Conservation (phyloP, 2,888 invertebrate genomes). For the Aproaerema taeniolella region DNA sequence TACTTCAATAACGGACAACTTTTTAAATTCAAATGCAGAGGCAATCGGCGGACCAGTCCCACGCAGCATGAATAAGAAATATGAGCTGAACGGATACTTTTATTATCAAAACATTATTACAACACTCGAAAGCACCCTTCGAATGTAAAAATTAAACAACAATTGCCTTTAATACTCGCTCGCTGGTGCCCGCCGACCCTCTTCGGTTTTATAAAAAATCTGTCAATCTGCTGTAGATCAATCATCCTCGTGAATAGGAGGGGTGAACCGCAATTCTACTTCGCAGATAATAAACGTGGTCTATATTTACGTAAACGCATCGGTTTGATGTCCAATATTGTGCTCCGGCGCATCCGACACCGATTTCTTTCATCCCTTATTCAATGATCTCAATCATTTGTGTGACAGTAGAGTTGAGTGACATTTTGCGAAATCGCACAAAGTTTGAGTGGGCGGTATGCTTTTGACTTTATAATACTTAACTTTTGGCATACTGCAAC, state of each 20-base stretch:
- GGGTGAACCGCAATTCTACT: constrained; percentile 65
- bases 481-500: too few species aligned
- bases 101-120: constrained; percentile 78
- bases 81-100: constrained; percentile 74
- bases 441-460: constrained; percentile 37
- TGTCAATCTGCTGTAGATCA: constrained; percentile 76
- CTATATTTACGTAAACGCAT: constrained; percentile 74
- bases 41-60: constrained; percentile 44
- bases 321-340: constrained; percentile 68
- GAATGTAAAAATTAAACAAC: constrained; percentile 76
- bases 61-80: constrained; percentile 76
- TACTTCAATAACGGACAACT: constrained; percentile 40
- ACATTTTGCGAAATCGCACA: constrained; percentile 43
- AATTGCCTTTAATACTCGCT: constrained; percentile 77
- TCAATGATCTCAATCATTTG: constrained; percentile 47
- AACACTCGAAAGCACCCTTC: constrained; percentile 73
- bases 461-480: constrained; percentile 8
- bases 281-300: constrained; percentile 69
- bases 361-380: constrained; percentile 41
- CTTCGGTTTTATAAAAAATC: constrained; percentile 68
- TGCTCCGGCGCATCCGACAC: constrained; percentile 54
- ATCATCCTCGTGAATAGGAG: constrained; percentile 70
- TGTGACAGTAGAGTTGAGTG: constrained; percentile 42
- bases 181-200: constrained; percentile 59
- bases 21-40: constrained; percentile 51